Evolutionary conservation across 2,888 invertebrate genomes (phyloP).

Genomic region (Hypomecis punctinalis): DNA sequence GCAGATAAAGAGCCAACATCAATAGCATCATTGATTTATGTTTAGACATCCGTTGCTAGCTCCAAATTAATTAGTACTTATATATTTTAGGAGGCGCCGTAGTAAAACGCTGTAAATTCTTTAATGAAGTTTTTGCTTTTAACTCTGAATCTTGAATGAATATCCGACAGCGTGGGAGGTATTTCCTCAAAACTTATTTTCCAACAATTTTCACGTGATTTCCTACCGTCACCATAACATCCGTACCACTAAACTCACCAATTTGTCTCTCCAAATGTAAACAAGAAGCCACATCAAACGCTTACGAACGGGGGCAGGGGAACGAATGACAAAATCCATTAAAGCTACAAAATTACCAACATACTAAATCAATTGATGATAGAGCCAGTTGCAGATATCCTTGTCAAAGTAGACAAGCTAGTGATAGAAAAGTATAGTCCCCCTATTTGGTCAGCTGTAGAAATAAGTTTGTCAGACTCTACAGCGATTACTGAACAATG

Average conservation of each 20-base stretch:
- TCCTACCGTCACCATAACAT: conserved; percentile 40
- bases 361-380: not conserved
- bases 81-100: not conserved
- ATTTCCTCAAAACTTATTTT: conserved; percentile 24
- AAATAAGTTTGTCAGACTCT: not conserved
- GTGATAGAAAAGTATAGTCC: not conserved
- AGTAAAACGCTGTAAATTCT: not conserved
- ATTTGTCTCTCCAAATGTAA: conserved; percentile 75
- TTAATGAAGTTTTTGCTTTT: conserved; percentile 1
- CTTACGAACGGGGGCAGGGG: conserved; percentile 51
- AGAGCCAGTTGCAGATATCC: not conserved
- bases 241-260: conserved; percentile 46
- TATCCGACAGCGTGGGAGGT: conserved; percentile 17
- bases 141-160: conserved; percentile 13
- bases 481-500: conserved; percentile 81
- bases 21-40: too few relatives aligned
- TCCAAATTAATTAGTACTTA: too few relatives aligned
- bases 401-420: too few relatives aligned
- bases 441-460: not conserved
- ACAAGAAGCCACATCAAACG: conserved; percentile 75
- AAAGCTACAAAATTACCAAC: conserved; percentile 53
- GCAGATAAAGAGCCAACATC: too few relatives aligned
- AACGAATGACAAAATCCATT: conserved; percentile 81
- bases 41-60: too few relatives aligned
- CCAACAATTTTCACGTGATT: conserved; percentile 23